Percentiles rank a stretch among this genome's conserved stretches.
phyloP scores from a whole-genome alignment of 1,140 invertebrate species.

The Plodia interpunctella region DNA sequence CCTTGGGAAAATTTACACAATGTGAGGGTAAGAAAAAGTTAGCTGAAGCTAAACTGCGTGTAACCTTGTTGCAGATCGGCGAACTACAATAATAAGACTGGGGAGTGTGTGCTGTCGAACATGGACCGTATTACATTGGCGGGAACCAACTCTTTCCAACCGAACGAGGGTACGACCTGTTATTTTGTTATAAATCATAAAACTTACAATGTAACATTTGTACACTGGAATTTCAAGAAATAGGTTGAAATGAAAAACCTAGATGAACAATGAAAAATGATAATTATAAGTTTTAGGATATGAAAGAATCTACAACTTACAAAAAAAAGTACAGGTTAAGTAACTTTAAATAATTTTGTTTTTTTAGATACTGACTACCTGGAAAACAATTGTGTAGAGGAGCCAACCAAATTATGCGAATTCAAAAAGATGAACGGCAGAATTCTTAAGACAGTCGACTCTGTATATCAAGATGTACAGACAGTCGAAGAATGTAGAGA shows the following conservation, averaged over 20 bases:
- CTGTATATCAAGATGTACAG: constrained; percentile 93
- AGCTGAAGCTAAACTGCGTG: constrained; percentile 41
- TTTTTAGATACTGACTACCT: constrained; percentile 84
- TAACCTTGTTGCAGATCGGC: constrained; percentile 86
- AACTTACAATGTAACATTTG: too few relatives aligned
- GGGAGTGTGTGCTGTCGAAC: constrained; percentile 91
- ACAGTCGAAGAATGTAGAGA: constrained; percentile 92
- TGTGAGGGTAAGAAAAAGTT: constrained; percentile 37
- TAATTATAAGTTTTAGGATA: too few relatives aligned
- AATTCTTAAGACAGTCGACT: constrained; percentile 95
- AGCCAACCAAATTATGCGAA: constrained; percentile 93
- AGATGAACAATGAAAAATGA: too few relatives aligned
- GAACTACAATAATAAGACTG: constrained; percentile 91
- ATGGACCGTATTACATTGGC: constrained; percentile 93
- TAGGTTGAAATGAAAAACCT: too few relatives aligned
- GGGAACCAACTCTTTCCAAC: constrained; percentile 85
- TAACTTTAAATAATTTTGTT: background rate
- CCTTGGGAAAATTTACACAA: constrained; percentile 64
- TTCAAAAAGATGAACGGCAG: constrained; percentile 92
- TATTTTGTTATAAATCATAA: background rate
- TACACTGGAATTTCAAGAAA: too few relatives aligned
- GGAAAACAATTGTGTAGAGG: constrained; percentile 93
- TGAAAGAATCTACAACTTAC: too few relatives aligned
- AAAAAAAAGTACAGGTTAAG: too few relatives aligned
- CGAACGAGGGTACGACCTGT: constrained; percentile 78